phyloP scores from a whole-genome alignment of 2,888 invertebrate species.

The Trissoscelio sp. region DNA sequence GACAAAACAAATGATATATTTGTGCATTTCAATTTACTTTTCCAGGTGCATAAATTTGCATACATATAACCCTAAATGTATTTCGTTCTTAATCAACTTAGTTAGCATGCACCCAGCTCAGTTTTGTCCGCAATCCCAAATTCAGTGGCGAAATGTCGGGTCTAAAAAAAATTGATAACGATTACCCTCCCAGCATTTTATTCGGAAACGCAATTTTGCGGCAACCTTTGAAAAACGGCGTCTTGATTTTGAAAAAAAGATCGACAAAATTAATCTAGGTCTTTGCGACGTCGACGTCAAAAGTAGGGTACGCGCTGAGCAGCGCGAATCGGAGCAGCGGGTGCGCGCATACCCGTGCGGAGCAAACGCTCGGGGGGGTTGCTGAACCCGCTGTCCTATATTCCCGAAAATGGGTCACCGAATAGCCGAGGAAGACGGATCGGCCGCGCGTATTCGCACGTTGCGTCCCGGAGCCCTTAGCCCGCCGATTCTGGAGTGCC shows the following conservation, averaged over 20 bases:
- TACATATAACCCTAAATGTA: conserved; percentile 15
- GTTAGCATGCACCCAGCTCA: background rate
- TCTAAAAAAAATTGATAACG: background rate
- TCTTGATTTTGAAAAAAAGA: conserved; percentile 33
- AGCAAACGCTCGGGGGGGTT: conserved; percentile 72
- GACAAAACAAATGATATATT: background rate
- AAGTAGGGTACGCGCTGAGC: conserved; percentile 60
- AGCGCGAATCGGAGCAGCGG: conserved; percentile 70
- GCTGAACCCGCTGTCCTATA: conserved; percentile 79
- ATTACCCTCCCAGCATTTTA: background rate
- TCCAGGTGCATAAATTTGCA: conserved; percentile 19
- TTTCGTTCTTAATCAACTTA: conserved; percentile 14
- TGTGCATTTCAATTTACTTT: conserved; percentile 20
- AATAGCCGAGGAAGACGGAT: conserved; percentile 73
- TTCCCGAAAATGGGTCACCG: conserved; percentile 77
- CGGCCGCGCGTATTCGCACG: conserved; percentile 65
- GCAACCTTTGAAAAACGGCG: background rate
- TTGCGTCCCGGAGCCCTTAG: conserved; percentile 32
- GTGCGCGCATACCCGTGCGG: conserved; percentile 65
- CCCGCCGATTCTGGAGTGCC: conserved; percentile 17
- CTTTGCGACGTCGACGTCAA: conserved; percentile 31
- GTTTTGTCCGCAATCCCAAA: conserved; percentile 1
- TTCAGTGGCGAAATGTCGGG: background rate
- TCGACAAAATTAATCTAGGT: conserved; percentile 40
- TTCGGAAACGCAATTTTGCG: background rate